Base-by-base conservation (phyloP, 1,140 invertebrate species). In the Pteromalus puparum region DNA sequence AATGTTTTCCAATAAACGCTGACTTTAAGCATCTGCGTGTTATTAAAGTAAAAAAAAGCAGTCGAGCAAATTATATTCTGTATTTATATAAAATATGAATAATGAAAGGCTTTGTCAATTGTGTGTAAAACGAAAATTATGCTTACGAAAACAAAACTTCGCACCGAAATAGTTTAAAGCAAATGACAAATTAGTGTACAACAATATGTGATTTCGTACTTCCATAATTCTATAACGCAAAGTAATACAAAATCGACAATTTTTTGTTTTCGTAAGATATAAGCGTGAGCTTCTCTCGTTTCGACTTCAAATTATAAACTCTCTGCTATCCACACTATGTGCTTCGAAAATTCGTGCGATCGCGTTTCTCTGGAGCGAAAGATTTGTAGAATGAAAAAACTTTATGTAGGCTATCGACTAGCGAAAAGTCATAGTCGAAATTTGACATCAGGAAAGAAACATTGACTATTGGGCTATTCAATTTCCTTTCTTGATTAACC, bases 291-390 rank as follows among this genome's bases (percentile, higher is more conserved):
- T 76, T 76, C 21, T 48, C 74, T 76, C 74, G 74, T 76, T 76
- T 48, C 13, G 15, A 48, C 42, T 76, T 26, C 10, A 48, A 70
- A 28, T 70, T 13, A 65, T 21, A n/a, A 61, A 6, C 15, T 6
- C 18, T 61, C 18, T 53, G 48, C 18, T 53, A 53, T 53, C 21
- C 65, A 68, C n/a, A 24, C 65, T n/a, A 68, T 15, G 77, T 72
- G 34, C 65, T 72, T 81, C 79, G 79, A 72, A 81, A 72, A 72
- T 72, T 81, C 79, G 79, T 81, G 79, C 79, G 79, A 81, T 81
- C 79, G 42, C 79, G 65, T 26, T 81, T 30, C 42, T 81, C 1
- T 21, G 30, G 38, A 79, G 18, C 1, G 48, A 77, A 61, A n/a
- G 75, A 77, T 15, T 28, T 77, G 21, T 61, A 28, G 15, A 77